These are phyloP conservation scores for Barnardius zonarius DNA, from an alignment of 2,113 vertebrate genomes.

Conservation along the genomic window DNA sequence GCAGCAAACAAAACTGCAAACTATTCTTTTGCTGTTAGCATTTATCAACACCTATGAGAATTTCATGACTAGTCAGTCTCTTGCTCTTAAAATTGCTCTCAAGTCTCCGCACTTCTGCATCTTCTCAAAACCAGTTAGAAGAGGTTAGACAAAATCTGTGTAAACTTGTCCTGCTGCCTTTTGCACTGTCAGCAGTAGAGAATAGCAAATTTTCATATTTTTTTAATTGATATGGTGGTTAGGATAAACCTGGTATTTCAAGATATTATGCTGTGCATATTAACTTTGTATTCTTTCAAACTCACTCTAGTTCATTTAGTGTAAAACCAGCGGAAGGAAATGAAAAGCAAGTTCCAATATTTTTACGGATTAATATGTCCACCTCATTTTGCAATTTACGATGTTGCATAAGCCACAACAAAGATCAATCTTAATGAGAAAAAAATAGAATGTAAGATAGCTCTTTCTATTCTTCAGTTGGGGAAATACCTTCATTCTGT, in stretches of 20 bases:
- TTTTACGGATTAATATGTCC: background rate
- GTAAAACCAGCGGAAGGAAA: background rate
- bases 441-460: background rate
- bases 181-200: background rate
- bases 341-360: background rate
- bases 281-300: background rate
- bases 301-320: background rate
- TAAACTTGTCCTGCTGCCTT: background rate
- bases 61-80: background rate
- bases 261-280: background rate
- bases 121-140: background rate
- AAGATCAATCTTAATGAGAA: background rate
- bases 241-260: background rate
- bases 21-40: background rate
- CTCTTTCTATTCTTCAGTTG: background rate
- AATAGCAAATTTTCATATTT: rapidly evolving
- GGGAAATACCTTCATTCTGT: background rate
- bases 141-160: background rate
- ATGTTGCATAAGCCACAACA: background rate
- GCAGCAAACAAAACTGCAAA: background rate
- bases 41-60: background rate
- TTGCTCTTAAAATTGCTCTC: background rate
- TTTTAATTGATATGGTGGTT: background rate
- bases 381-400: background rate
- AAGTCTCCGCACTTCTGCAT: background rate